Base-by-base conservation (phyloP, 2,888 invertebrate genomes). In the Apotomis betuletana region DNA sequence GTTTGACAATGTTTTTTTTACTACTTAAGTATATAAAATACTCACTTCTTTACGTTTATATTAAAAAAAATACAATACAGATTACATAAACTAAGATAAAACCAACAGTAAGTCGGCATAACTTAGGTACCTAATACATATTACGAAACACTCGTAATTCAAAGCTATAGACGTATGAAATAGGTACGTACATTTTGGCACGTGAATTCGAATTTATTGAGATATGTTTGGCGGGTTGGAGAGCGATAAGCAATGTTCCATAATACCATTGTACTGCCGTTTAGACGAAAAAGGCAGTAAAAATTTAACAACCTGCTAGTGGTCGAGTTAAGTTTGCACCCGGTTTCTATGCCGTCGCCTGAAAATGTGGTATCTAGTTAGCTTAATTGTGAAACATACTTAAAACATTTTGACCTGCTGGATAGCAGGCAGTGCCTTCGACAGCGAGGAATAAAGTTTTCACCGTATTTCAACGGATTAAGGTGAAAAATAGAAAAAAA, bases 261-360 rank as follows among this genome's bases (percentile, higher is more conserved):
- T 63, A 72, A 72, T 72, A 72, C 72, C 72, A 72, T 72, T 72
- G 72, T 72, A 59, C 8, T 65, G n/a, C 57, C 46, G 44, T 27
- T 57, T 27, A 65, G 55, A 46, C 8, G 55, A 57, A 46, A 44
- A 65, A 57, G 57, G 65, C 55, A n/a, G 44, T 64, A 64, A 55
- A 15, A n/a, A 44, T 13, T 36, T 38, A 58, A 36, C 27, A 67
- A 44, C 41, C 8, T 49, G 9, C 49, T 49, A 49, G 9, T 9
- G 9, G 49, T 49, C 9, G 49, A 49, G 49, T 49, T 49, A 10
- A 49, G 49, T 49, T 49, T 49, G 49, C 10, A 49, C 49, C 49
- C 9, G 5, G 49, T 49, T 49, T 49, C 9, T 49, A 49, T 9
- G 9, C 5, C 49, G 49, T 49, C 10, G 10, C 49, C 5, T 49